phyloP scores from a whole-genome alignment of 2,888 invertebrate species.

The Parochlus steinenii region DNA sequence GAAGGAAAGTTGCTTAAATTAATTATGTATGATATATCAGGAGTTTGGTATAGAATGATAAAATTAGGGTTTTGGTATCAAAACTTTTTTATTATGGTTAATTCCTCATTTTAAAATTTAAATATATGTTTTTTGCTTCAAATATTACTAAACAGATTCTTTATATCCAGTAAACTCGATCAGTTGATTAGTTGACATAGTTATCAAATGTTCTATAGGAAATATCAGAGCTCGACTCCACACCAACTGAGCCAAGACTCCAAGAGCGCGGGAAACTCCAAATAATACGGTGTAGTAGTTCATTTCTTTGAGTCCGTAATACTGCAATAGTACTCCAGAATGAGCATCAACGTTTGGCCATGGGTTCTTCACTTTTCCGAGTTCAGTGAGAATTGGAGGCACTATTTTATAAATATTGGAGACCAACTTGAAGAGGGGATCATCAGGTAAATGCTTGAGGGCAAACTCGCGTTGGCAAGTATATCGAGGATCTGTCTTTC shows the following conservation, averaged over 20 bases:
- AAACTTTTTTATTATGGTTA: too few species aligned
- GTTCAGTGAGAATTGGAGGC: slow-evolving; percentile 62
- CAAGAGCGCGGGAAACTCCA: slow-evolving; percentile 74
- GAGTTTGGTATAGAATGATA: too few species aligned
- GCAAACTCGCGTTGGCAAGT: slow-evolving; percentile 77
- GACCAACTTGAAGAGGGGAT: slow-evolving; percentile 62
- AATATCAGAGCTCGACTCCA: slow-evolving; percentile 73
- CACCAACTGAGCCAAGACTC: slow-evolving; percentile 59
- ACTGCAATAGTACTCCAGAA: slow-evolving; percentile 66
- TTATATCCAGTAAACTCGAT: slow-evolving; percentile 22
- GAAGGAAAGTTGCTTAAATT: too few species aligned
- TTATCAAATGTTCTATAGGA: slow-evolving; percentile 73
- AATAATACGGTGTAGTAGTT: slow-evolving; percentile 82
- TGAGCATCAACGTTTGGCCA: slow-evolving; percentile 91
- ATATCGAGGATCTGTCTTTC: slow-evolving; percentile 72
- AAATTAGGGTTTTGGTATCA: too few species aligned
- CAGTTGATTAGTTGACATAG: slow-evolving; percentile 48
- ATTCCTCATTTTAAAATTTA: too few species aligned
- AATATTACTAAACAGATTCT: too few species aligned
- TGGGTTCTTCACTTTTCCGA: slow-evolving; percentile 80
- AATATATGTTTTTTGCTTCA: too few species aligned
- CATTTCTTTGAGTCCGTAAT: slow-evolving; percentile 78
- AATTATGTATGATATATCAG: too few species aligned
- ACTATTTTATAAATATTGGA: slow-evolving; percentile 68
- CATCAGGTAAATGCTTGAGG: slow-evolving; percentile 66